These are phyloP conservation scores for Phrynosoma blainvillii DNA, from an alignment of 2,113 vertebrate genomes.

Conservation along the genomic window DNA sequence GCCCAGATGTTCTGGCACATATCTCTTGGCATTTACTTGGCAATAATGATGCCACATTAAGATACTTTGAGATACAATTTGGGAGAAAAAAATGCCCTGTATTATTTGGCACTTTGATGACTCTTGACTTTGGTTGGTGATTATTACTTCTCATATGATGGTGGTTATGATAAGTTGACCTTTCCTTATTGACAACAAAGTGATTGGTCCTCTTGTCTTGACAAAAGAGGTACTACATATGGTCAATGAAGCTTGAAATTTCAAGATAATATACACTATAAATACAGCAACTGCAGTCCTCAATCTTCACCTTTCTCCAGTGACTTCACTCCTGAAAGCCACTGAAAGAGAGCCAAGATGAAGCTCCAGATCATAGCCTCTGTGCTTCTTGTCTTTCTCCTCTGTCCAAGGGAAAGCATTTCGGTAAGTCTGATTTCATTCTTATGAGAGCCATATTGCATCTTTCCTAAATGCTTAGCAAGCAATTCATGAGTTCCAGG, in stretches of 20 bases:
- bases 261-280: background rate
- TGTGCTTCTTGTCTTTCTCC: background rate
- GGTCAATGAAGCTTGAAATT: background rate
- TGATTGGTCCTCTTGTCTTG: background rate
- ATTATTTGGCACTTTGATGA: background rate
- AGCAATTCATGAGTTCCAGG: background rate
- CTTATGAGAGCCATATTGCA: background rate
- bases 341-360: slow-evolving; percentile 14
- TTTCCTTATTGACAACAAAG: slow-evolving; percentile 3
- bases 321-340: background rate
- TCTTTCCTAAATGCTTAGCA: background rate
- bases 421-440: background rate
- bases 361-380: background rate
- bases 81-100: background rate
- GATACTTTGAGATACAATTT: background rate
- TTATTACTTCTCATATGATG: background rate
- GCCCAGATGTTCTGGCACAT: background rate
- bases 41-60: background rate
- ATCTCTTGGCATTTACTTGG: background rate
- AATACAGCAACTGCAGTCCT: background rate
- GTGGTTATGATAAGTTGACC: background rate
- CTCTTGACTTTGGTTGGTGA: background rate
- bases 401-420: background rate
- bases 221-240: background rate
- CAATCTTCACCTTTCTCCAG: background rate